Percentiles rank a stretch among this genome's conserved stretches.
These are phyloP conservation scores for Bombus consobrinus DNA, from an alignment of 1,140 invertebrate species.

Conservation along the genomic window DNA sequence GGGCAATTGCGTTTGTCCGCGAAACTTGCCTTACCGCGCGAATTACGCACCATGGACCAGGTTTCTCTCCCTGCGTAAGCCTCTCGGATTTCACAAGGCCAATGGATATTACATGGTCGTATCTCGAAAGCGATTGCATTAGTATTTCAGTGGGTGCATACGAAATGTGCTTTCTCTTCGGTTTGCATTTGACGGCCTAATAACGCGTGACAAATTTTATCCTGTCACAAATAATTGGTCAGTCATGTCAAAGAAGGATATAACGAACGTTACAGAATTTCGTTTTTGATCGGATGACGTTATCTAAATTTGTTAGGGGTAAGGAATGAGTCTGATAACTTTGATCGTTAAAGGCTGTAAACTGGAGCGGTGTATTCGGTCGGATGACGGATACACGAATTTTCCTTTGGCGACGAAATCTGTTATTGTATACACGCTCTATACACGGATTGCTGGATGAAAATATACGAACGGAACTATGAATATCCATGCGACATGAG, in stretches of 20 bases:
- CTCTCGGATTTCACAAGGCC: background rate
- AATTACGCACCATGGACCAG: background rate
- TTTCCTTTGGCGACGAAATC: conserved; percentile 22
- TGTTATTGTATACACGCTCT: background rate
- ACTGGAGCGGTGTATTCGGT: background rate
- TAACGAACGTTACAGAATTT: too few relatives aligned
- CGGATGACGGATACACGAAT: background rate
- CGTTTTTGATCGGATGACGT: too few relatives aligned
- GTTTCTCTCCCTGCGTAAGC: background rate
- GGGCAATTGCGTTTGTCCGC: background rate
- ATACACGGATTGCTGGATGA: background rate
- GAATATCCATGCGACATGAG: conserved; percentile 3
- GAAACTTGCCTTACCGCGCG: background rate
- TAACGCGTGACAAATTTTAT: too few relatives aligned
- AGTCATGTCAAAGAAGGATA: too few relatives aligned
- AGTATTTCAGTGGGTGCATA: too few relatives aligned
- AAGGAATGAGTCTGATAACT: too few relatives aligned
- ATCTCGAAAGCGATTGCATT: background rate
- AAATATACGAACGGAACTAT: conserved; percentile 18
- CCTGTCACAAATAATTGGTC: too few relatives aligned
- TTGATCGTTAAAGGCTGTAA: too few relatives aligned
- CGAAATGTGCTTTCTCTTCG: too few relatives aligned
- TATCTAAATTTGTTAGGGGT: too few relatives aligned
- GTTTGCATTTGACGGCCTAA: too few relatives aligned
- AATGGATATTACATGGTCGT: too few relatives aligned